Base-by-base conservation (phyloP, 2,888 invertebrate species). In the Beris morrisii region DNA sequence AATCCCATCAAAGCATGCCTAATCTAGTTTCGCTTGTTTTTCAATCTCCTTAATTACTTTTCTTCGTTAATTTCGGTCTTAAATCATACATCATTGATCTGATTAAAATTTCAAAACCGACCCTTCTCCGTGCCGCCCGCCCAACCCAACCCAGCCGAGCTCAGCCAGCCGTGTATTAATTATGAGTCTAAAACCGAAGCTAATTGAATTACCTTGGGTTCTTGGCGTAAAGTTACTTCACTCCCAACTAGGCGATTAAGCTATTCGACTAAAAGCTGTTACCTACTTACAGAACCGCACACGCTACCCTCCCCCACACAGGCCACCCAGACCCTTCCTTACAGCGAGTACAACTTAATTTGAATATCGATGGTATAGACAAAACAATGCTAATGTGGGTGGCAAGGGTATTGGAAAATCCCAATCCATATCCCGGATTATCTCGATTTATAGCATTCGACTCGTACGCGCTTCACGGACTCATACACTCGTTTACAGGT, bases 81-180 rank as follows among this genome's bases (percentile, higher is more conserved):
- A 30, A 65, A 65, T 67, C 67, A 67, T 64, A 67, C 64, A 65
- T 61, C 64, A 64, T 54, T 61, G 55, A 64, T 67, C 65, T 65
- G 55, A 67, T 67, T 54, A 67, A 67, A 67, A 59, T 65, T 67
- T 65, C 44, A 65, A 46, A 31, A 56, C 28, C 28, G 32, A 38
- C 31, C 52, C 2, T 22, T 2, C 22, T 22, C 22, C 22, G 1
- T 22, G 22, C 22, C 22, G 22, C 22, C 22, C 22, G 22, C 22
- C 22, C 22, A 22, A 22, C 22, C 56, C 56, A 56, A 31, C 32
- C 57, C 53, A 38, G 4, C 53, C 9, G 6, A 5, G 28, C 22
- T 2, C 15, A 9, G 53, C 15, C 59, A 31, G 31, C 15, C 59
- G 48, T 48, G 32, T 59, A 59, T 59, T 59, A 59, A 50, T 48